Evolutionary conservation across 2,888 invertebrate genomes (phyloP).

Genomic region (Cotesia congregata): DNA sequence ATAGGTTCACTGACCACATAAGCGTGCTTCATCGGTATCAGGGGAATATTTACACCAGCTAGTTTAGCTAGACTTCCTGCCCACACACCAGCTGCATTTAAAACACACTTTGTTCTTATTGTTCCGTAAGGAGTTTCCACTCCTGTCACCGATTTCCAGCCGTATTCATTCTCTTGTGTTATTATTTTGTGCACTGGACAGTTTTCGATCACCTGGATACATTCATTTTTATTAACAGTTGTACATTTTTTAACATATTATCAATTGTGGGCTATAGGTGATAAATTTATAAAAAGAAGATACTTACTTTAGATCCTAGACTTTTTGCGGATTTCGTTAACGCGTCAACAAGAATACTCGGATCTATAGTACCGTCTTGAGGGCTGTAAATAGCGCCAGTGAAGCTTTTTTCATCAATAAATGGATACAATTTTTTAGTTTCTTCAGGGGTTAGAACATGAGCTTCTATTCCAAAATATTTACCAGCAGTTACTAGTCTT

Average conservation of each 20-base stretch:
- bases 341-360: conserved; percentile 84
- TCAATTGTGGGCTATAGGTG: no score
- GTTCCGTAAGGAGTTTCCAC: conserved; percentile 82
- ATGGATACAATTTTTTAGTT: conserved; percentile 82
- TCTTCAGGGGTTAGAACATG: conserved; percentile 80
- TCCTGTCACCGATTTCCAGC: conserved; percentile 80
- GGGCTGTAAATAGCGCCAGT: conserved; percentile 84
- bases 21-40: conserved; percentile 89
- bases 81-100: conserved; percentile 90
- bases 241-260: background rate
- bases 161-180: conserved; percentile 76
- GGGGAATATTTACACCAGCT: conserved; percentile 80
- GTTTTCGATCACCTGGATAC: conserved; percentile 78
- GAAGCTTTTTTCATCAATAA: conserved; percentile 82
- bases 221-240: conserved; percentile 21
- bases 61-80: conserved; percentile 80
- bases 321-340: conserved; percentile 80
- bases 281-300: background rate
- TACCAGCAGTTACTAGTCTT: conserved; percentile 84
- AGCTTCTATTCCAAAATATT: conserved; percentile 83
- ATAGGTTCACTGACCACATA: conserved; percentile 88
- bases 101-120: conserved; percentile 83
- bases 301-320: conserved; percentile 79
- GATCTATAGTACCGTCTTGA: conserved; percentile 88
- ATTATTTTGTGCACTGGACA: conserved; percentile 82